Percentiles rank a stretch among this genome's conserved stretches.
phyloP scores from a whole-genome alignment of 2,797 vertebrate species.

The Mus caroli region DNA sequence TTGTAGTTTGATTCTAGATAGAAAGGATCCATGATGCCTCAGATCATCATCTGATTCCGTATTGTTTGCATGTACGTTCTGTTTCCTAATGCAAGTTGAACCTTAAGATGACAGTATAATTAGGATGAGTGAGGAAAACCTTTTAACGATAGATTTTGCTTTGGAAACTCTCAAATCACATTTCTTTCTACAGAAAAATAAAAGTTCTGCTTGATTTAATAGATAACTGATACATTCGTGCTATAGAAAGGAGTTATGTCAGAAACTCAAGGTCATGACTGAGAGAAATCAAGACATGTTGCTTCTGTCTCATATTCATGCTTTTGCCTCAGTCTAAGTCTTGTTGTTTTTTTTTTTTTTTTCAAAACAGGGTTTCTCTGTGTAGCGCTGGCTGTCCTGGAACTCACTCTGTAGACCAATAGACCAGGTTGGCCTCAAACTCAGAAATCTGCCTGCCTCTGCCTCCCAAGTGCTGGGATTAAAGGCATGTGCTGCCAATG shows the following conservation, averaged over 20 bases:
- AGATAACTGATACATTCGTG: not conserved
- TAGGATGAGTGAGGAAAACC: not conserved
- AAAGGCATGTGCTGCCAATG: too few species aligned
- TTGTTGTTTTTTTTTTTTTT: not conserved
- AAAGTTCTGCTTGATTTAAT: not conserved
- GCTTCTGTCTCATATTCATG: not conserved
- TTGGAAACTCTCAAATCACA: not conserved
- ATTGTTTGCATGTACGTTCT: slow-evolving; percentile 20
- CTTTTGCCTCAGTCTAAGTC: not conserved
- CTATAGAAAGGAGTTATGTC: not conserved
- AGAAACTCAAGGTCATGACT: not conserved
- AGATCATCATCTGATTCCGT: slow-evolving; percentile 36
- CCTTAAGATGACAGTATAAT: slow-evolving; percentile 1
- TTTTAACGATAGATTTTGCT: slow-evolving; percentile 29
- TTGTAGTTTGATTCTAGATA: slow-evolving; percentile 21
- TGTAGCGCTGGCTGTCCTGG: too few species aligned
- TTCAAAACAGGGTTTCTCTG: too few species aligned
- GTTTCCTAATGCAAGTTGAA: slow-evolving; percentile 60
- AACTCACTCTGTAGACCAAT: too few species aligned
- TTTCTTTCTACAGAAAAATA: not conserved
- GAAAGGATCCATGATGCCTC: not conserved
- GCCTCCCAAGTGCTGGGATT: too few species aligned
- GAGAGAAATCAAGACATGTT: not conserved
- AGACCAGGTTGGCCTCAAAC: too few species aligned
- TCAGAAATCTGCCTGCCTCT: too few species aligned